Evolutionary conservation across 2,113 vertebrate genomes (phyloP).

Genomic region (Shinisaurus crocodilurus): DNA sequence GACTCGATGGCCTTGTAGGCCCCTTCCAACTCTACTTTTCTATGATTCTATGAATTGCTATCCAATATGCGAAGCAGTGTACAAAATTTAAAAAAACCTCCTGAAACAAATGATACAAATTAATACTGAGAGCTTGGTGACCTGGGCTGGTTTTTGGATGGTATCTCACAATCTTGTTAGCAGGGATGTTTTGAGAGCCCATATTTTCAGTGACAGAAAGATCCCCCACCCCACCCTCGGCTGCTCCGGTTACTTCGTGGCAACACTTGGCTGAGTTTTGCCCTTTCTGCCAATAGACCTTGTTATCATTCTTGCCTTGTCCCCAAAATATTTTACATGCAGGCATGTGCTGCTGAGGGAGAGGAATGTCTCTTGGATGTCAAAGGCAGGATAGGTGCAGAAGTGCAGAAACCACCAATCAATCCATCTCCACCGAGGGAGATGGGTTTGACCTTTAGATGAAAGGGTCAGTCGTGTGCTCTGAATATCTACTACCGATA

Average conservation of each 20-base stretch:
- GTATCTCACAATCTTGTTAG: too few relatives aligned
- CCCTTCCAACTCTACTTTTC: too few relatives aligned
- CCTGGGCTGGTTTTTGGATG: too few relatives aligned
- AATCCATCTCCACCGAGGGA: not conserved
- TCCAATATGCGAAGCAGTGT: too few relatives aligned
- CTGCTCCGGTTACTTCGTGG: not conserved
- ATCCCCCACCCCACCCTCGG: too few relatives aligned
- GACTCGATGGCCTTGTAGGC: too few relatives aligned
- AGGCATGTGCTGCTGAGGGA: not conserved
- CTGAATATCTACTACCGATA: fast-evolving
- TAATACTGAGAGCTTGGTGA: too few relatives aligned
- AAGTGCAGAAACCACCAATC: not conserved
- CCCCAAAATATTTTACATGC: not conserved
- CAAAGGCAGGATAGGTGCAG: not conserved
- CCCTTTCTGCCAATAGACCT: not conserved
- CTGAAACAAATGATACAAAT: too few relatives aligned
- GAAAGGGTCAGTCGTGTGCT: fast-evolving
- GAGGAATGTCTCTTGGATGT: not conserved
- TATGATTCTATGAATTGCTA: too few relatives aligned
- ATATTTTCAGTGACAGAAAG: too few relatives aligned
- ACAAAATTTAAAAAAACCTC: too few relatives aligned
- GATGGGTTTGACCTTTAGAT: not conserved
- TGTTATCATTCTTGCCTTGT: not conserved
- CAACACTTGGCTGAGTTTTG: not conserved
- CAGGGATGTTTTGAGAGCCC: too few relatives aligned